These are phyloP conservation scores for Mormyrus proboscirostris DNA, from an alignment of 2,797 vertebrate species.

Conservation along the genomic window DNA sequence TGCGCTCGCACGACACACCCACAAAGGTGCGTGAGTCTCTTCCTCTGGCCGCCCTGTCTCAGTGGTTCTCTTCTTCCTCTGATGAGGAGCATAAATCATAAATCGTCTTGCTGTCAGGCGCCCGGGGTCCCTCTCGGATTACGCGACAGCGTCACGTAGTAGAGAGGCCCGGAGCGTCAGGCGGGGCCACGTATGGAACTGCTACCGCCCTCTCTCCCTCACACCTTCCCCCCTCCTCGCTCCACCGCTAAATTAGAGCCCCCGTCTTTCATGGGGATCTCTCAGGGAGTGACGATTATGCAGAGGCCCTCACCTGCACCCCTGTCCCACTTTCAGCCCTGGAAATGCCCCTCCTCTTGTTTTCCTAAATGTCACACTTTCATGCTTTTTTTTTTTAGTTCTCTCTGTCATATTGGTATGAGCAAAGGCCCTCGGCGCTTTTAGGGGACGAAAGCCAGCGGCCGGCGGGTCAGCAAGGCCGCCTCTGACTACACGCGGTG, in stretches of 20 bases:
- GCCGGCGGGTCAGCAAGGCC: neutral
- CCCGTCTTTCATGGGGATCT: constrained; percentile 39
- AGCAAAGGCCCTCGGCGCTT: neutral
- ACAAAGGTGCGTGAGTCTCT: constrained; percentile 55
- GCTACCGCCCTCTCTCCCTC: constrained; percentile 20
- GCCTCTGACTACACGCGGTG: neutral
- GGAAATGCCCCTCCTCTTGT: constrained; percentile 26
- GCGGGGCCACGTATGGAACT: constrained; percentile 30
- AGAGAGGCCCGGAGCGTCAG: constrained; percentile 43
- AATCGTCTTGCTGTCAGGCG: constrained; percentile 82
- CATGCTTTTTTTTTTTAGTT: constrained; percentile 20
- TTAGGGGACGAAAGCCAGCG: neutral
- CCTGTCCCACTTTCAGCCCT: constrained; percentile 42
- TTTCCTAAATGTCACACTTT: constrained; percentile 27
- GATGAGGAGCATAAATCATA: constrained; percentile 70
- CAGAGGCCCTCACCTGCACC: constrained; percentile 29
- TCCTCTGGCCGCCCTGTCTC: constrained; percentile 62
- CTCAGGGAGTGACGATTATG: constrained; percentile 44
- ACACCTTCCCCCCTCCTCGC: constrained; percentile 20
- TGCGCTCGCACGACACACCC: neutral
- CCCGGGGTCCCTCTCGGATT: constrained; percentile 63
- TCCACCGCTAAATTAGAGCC: constrained; percentile 32
- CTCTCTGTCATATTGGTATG: constrained; percentile 25
- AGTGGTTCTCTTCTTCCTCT: constrained; percentile 65
- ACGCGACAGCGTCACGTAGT: constrained; percentile 77